These are phyloP conservation scores for Drosophila arawakana DNA, from an alignment of 1,140 invertebrate species.

Conservation along the genomic window DNA sequence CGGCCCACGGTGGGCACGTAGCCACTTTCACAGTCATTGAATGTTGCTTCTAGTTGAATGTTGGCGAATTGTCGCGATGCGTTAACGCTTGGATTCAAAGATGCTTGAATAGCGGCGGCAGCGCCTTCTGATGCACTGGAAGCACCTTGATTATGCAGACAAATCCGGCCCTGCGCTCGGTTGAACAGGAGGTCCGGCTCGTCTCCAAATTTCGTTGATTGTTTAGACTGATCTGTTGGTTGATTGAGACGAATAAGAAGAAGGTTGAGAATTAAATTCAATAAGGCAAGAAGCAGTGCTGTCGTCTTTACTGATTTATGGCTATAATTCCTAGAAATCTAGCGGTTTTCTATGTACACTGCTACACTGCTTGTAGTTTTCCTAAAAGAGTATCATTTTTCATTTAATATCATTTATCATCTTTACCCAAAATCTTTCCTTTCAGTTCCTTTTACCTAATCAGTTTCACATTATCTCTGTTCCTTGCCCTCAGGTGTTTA, in stretches of 20 bases:
- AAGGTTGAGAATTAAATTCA: too few species aligned
- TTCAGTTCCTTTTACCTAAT: not conserved
- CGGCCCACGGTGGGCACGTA: constrained; percentile 91
- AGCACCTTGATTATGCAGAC: constrained; percentile 84
- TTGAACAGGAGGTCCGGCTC: constrained; percentile 85
- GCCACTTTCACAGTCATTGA: constrained; percentile 85
- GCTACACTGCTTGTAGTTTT: not conserved
- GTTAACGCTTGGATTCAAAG: constrained; percentile 61
- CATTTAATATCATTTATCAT: not conserved
- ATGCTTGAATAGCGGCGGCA: constrained; percentile 52
- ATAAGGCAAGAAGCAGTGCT: too few species aligned
- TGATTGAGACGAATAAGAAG: too few species aligned
- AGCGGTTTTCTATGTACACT: too few species aligned
- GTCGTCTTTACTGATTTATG: too few species aligned
- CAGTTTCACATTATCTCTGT: not conserved
- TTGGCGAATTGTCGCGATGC: constrained; percentile 77
- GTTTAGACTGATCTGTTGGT: constrained; percentile 88
- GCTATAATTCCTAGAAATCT: too few species aligned
- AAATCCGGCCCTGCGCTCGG: constrained; percentile 85
- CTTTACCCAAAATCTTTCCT: not conserved
- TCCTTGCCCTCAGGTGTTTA: not conserved
- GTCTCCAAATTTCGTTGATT: constrained; percentile 86
- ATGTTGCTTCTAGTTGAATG: constrained; percentile 83
- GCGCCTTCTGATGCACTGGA: constrained; percentile 73
- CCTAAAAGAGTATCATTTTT: not conserved